These are phyloP conservation scores for Sebastes flavidus DNA, from an alignment of 2,797 vertebrate species.

Conservation along the genomic window DNA sequence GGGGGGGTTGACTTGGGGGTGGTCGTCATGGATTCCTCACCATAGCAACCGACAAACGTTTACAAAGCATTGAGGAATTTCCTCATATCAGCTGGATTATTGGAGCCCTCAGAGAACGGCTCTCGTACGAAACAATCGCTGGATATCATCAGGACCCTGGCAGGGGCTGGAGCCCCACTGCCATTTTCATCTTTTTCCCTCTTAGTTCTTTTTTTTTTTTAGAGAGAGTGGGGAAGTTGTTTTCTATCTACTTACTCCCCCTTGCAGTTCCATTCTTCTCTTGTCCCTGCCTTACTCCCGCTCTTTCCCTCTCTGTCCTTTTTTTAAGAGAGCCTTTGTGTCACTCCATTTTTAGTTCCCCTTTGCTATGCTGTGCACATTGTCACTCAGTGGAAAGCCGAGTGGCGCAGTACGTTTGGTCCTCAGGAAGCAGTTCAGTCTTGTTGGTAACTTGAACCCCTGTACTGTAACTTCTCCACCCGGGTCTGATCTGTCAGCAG, in stretches of 20 bases:
- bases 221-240: slow-evolving; percentile 57
- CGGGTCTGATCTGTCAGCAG: slow-evolving; percentile 23
- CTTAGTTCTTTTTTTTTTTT: neutral
- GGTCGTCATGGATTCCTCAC: slow-evolving; percentile 85
- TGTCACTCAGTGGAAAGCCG: slow-evolving; percentile 62
- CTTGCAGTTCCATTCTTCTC: slow-evolving; percentile 69
- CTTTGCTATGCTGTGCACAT: slow-evolving; percentile 74
- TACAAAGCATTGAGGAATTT: slow-evolving; percentile 90
- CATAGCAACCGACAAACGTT: slow-evolving; percentile 89
- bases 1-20: slow-evolving; percentile 74
- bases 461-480: slow-evolving; percentile 46
- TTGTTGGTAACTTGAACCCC: slow-evolving; percentile 50
- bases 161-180: slow-evolving; percentile 61
- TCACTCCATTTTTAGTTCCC: slow-evolving; percentile 68
- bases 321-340: slow-evolving; percentile 67
- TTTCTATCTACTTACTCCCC: slow-evolving; percentile 61
- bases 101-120: slow-evolving; percentile 81
- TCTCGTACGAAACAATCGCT: slow-evolving; percentile 77
- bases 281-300: slow-evolving; percentile 73
- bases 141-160: slow-evolving; percentile 78
- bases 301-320: slow-evolving; percentile 52
- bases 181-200: slow-evolving; percentile 57
- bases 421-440: slow-evolving; percentile 30
- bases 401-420: slow-evolving; percentile 33
- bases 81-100: slow-evolving; percentile 91